These are phyloP conservation scores for Alauda arvensis DNA, from an alignment of 2,797 vertebrate species.

Conservation along the genomic window DNA sequence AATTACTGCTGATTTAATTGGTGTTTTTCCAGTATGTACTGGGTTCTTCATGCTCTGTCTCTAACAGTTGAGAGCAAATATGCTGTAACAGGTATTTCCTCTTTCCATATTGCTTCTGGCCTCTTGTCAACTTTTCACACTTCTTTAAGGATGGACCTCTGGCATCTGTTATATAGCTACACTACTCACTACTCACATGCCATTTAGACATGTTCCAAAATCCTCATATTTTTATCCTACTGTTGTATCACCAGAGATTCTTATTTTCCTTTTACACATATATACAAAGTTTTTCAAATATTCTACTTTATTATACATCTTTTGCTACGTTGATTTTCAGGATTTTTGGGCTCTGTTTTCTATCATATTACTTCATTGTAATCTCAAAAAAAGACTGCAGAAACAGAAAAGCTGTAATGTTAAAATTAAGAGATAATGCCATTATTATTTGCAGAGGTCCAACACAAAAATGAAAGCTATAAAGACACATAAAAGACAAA, in stretches of 20 bases:
- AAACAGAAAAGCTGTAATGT: not conserved
- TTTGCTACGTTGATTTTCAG: not conserved
- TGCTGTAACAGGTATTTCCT: not conserved
- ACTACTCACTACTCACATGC: not conserved
- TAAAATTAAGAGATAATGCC: not conserved
- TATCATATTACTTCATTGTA: not conserved
- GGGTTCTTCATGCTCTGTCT: not conserved
- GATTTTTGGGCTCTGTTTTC: not conserved
- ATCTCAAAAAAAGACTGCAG: not conserved
- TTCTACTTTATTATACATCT: not conserved
- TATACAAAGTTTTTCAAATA: not conserved
- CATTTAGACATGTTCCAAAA: not conserved
- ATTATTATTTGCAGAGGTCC: not conserved
- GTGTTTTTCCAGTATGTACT: not conserved
- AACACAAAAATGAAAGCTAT: not conserved
- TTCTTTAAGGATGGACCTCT: not conserved
- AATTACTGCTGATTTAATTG: not conserved
- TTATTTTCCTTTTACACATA: not conserved
- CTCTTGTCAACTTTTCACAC: not conserved
- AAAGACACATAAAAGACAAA: not conserved
- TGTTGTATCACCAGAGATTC: not conserved
- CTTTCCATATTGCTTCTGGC: not conserved
- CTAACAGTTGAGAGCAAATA: not conserved
- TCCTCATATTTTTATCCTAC: not conserved
- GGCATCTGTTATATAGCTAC: not conserved